Conservation (phyloP, 1,140 invertebrate genomes). For the Amyelois transitella region DNA sequence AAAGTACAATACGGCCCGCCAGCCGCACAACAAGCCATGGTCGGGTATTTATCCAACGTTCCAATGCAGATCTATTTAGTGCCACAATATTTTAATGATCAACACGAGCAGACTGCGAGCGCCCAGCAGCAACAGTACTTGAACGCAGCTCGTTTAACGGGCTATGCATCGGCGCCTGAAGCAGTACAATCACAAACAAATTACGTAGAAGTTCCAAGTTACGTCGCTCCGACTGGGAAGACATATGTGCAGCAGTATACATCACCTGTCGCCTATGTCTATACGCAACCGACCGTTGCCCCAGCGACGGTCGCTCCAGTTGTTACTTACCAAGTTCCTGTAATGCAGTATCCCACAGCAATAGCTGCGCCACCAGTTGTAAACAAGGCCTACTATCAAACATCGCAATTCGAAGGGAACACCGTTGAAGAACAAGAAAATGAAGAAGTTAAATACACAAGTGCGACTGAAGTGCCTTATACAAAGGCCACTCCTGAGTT, state of each 20-base stretch:
- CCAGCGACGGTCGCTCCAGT: slow-evolving; percentile 39
- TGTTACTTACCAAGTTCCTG: slow-evolving; percentile 43
- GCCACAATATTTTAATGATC: slow-evolving; percentile 57
- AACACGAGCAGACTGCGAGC: slow-evolving; percentile 24
- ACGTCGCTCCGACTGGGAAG: slow-evolving; percentile 41
- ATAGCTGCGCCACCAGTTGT: slow-evolving; percentile 27
- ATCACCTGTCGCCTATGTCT: slow-evolving; percentile 43
- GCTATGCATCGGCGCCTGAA: slow-evolving; percentile 31
- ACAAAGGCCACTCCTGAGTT: slow-evolving; percentile 27
- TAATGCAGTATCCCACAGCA: slow-evolving; percentile 43
- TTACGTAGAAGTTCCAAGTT: slow-evolving; percentile 47
- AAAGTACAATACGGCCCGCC: slow-evolving; percentile 40
- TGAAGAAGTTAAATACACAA: slow-evolving; percentile 34
- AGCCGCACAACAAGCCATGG: slow-evolving; percentile 38
- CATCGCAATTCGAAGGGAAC: slow-evolving; percentile 40
- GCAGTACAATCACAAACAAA: slow-evolving; percentile 37
- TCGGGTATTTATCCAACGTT: slow-evolving; percentile 58
- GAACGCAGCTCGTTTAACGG: slow-evolving; percentile 18
- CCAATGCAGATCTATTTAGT: slow-evolving; percentile 65
- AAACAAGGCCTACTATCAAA: slow-evolving; percentile 39
- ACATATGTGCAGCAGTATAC: slow-evolving; percentile 36
- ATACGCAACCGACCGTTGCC: slow-evolving; percentile 40
- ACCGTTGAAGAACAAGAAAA: slow-evolving; percentile 41
- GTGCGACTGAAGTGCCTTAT: slow-evolving; percentile 40
- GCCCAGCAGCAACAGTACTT: slow-evolving; percentile 28